phyloP scores from a whole-genome alignment of 1,140 invertebrate genomes.

The Sminthurides bifidus region DNA sequence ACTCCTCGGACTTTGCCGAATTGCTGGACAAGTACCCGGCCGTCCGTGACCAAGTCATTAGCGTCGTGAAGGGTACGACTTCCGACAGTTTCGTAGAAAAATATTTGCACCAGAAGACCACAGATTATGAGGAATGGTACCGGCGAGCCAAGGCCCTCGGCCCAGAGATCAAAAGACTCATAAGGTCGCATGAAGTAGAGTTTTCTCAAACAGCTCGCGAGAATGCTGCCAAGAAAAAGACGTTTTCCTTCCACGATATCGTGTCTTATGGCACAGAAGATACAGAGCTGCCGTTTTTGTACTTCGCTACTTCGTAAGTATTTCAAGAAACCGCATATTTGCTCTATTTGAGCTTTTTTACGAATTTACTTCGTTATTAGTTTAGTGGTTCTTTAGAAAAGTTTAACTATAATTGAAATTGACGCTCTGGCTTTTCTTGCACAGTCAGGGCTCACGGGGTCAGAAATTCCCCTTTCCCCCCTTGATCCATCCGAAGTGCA shows the following conservation, averaged over 20 bases:
- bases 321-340: too few relatives aligned
- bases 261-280: constrained; percentile 5
- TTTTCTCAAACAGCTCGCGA: background rate
- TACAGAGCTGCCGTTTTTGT: constrained; percentile 8
- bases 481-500: constrained; percentile 17
- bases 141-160: background rate
- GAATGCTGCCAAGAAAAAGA: background rate
- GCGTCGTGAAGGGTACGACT: background rate
- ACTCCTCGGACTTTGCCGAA: background rate
- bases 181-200: background rate
- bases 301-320: constrained; percentile 6
- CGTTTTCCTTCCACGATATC: background rate
- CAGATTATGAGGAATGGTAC: background rate
- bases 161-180: background rate
- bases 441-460: background rate
- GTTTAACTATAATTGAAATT: too few relatives aligned
- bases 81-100: background rate
- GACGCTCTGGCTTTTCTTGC: background rate
- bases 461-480: constrained; percentile 1
- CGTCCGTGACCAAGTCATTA: background rate
- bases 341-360: too few relatives aligned
- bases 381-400: background rate
- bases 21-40: constrained; percentile 12
- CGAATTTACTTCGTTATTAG: background rate
- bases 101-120: background rate